A percentile compares a stretch with the other conserved stretches of the same genome.
phyloP scores from a whole-genome alignment of 2,797 vertebrate genomes.

The Triplophysa yarkandensis region DNA sequence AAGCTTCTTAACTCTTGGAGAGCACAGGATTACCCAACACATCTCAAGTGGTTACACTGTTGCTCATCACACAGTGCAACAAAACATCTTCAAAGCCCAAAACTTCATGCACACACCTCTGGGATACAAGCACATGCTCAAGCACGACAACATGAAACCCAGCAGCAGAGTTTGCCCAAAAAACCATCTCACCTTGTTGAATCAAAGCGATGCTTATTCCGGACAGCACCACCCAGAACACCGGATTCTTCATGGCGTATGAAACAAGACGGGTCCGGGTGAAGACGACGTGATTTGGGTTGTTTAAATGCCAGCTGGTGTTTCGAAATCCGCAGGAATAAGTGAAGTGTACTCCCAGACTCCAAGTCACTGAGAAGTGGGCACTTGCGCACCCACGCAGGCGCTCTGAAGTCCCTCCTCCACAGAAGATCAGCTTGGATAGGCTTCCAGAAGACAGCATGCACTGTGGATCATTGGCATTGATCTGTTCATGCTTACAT shows the following conservation, averaged over 20 bases:
- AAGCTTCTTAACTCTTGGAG: conserved; percentile 19
- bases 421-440: conserved; percentile 55
- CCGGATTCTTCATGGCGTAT: conserved; percentile 72
- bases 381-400: conserved; percentile 66
- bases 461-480: too few species aligned
- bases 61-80: conserved; percentile 38
- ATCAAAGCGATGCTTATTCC: conserved; percentile 76
- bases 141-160: neutral
- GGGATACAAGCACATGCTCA: too few species aligned
- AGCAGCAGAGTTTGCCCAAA: too few species aligned
- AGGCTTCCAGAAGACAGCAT: conserved; percentile 47
- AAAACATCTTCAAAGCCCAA: too few species aligned
- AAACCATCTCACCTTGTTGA: conserved; percentile 74
- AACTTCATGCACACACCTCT: too few species aligned
- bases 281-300: conserved; percentile 18
- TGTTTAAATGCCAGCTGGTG: conserved; percentile 52
- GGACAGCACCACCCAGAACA: conserved; percentile 76
- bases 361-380: conserved; percentile 64
- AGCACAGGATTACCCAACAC: too few species aligned
- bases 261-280: conserved; percentile 1
- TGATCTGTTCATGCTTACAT: too few species aligned
- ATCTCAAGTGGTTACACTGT: conserved; percentile 20
- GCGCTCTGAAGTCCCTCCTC: conserved; percentile 71
- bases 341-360: conserved; percentile 60
- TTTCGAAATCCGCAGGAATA: conserved; percentile 69